phyloP scores from a whole-genome alignment of 2,888 invertebrate species.

The Neoascia interrupta region DNA sequence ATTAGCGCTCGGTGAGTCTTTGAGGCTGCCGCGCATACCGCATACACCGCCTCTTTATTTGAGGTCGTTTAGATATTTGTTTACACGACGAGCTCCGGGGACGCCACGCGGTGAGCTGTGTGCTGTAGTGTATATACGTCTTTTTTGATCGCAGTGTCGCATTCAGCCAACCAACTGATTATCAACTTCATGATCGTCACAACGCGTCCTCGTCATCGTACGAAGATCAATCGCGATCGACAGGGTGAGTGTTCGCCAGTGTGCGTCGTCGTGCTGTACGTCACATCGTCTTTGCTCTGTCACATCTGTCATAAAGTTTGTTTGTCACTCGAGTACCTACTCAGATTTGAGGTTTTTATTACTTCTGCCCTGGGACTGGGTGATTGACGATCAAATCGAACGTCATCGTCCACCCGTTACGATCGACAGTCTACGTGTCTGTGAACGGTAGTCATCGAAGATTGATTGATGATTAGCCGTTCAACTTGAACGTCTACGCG shows the following conservation, averaged over 20 bases:
- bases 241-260: constrained; percentile 43
- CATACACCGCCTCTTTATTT: constrained; percentile 62
- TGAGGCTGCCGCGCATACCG: constrained; percentile 67
- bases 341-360: constrained; percentile 26
- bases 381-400: constrained; percentile 35
- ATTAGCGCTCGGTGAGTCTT: constrained; percentile 59
- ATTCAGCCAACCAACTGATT: constrained; percentile 35
- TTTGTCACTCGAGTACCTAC: constrained; percentile 58
- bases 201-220: constrained; percentile 26
- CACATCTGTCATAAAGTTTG: constrained; percentile 60
- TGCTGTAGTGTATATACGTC: no score
- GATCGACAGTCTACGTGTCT: constrained; percentile 55
- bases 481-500: constrained; percentile 11
- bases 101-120: background rate
- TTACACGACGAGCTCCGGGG: constrained; percentile 33
- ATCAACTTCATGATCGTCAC: constrained; percentile 46
- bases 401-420: constrained; percentile 55
- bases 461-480: constrained; percentile 56
- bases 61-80: constrained; percentile 60
- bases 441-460: constrained; percentile 62
- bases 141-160: constrained; percentile 31
- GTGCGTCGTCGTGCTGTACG: constrained; percentile 47
- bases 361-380: background rate
- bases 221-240: constrained; percentile 43
- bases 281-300: constrained; percentile 53